Evolutionary conservation across 2,113 vertebrate species (phyloP), one percentile per base, ranked within the genome.

Genomic region (Dolichotis patagonum): DNA sequence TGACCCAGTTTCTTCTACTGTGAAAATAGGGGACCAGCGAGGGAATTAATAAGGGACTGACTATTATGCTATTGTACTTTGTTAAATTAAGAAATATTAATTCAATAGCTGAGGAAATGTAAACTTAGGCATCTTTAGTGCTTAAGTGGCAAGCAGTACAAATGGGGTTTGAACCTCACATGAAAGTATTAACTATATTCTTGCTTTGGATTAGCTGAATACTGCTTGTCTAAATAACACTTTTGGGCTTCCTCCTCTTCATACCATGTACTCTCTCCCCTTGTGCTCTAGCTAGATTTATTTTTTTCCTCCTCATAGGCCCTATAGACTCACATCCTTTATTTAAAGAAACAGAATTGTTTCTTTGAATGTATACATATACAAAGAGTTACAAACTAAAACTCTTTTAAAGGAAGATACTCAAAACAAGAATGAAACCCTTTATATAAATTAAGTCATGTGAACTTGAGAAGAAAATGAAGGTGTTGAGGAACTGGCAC

Each of bases 41-140:
- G 26, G 65, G 58, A 69, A 71, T 71, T 86, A 71, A 1, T 81
- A 60, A 84, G 30, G 88, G 43, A 35, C 80, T 85, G 35, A 92
- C n/a, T 88, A 82, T 38, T 60, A 3, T 93, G 41, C 90, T 89
- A 2, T 92, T 56, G 11, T 54, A 38, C 90, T 90, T 90, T 22
- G 89, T 87, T 92, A 89, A 95, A 85, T 88, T 43, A 56, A 94
- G 49, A 96, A 94, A 60, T 93, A 75, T 17, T 63, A 94, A 83
- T 62, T 97, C 38, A 91, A 0, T 91, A 88, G 75, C 46, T 91
- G 60, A 81, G 28, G 73, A 96, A 82, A 80, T 43, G 80, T 28
- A 65, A 16, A 77, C 54, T 77, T 41, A 75, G 35, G 17, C 77
- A 32, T 75, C 63, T 80, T 38, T 46, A 41, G 62, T 95, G 43